Base-by-base conservation (phyloP, 2,888 invertebrate genomes). In the Zygothrica quintamaculata region DNA sequence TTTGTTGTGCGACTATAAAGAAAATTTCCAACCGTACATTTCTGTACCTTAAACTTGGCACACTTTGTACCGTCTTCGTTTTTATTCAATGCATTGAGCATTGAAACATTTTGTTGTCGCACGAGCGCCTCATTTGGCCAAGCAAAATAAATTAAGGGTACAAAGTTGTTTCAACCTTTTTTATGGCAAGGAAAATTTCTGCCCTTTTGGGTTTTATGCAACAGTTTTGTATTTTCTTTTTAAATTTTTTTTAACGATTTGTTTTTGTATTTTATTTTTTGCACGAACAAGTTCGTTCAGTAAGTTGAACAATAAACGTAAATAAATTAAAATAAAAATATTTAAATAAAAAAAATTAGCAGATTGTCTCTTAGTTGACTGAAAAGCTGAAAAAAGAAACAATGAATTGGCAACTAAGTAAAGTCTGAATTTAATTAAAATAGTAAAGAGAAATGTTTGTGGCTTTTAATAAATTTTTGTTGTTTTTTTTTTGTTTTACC, bases 121-220 rank as follows among this genome's bases (percentile, higher is more conserved):
- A 80, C 84, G 84, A 84, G 78, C 60, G 84, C 50, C 57, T 52
- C 42, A 43, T 56, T 74, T 37, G 46, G 18, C 40, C 46, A 57
- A 51, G 59, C 39, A 59, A 53, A 43, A 47, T 50, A 77, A 79
- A 76, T 60, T 67, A 67, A 40, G 64, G 73, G 26, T 42, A 52
- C 43, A 68, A 77, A 59, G 53, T 62, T 60, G 39, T 68, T 77
- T 65, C 53, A 65, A 65, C 68, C 81, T 67, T 78, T n/a, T 64
- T 60, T 33, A 16, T 9, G 3, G 34, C 31, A 34, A 55, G 42
- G 8, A 8, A 60, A 50, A 56, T 67, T 67, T 66, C 53, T 58
- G 69, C 76, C 40, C 36, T 50, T 53, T 31, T 74, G 68, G 13
- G 55, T 39, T 56, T 60, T 11, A 33, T 34, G 44, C 25, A 6